Percentiles rank a stretch among this genome's conserved stretches.
phyloP scores from a whole-genome alignment of 2,113 vertebrate genomes.

The Tachysurus fulvidraco region DNA sequence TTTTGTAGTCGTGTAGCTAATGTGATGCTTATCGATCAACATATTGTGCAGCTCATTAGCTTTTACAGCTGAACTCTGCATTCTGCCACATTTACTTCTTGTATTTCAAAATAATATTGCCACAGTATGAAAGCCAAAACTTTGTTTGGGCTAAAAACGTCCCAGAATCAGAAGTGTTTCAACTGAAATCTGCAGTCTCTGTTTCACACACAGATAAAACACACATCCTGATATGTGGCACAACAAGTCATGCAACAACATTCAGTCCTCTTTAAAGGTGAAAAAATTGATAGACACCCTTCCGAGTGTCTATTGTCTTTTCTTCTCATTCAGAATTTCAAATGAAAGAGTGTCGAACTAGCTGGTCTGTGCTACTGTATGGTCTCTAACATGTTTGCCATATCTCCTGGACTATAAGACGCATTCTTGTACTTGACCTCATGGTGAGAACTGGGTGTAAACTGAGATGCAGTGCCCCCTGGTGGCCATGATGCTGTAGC shows the following conservation, averaged over 20 bases:
- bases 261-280: neutral
- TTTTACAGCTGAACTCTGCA: neutral
- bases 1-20: neutral
- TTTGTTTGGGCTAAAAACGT: neutral
- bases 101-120: neutral
- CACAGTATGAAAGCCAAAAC: neutral
- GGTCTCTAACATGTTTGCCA: neutral
- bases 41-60: neutral
- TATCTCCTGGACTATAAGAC: conserved; percentile 15
- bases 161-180: too few species aligned
- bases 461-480: neutral
- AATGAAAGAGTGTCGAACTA: conserved; percentile 12
- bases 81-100: neutral
- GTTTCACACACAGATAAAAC: neutral
- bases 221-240: neutral
- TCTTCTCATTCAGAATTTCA: neutral
- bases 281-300: neutral
- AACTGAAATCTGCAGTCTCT: neutral
- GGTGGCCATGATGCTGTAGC: neutral
- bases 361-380: neutral
- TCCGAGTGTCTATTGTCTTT: neutral
- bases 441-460: neutral
- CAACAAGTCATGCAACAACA: neutral
- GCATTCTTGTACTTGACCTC: neutral
- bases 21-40: neutral